phyloP scores from a whole-genome alignment of 2,888 invertebrate genomes.

The Monochamus alternatus region DNA sequence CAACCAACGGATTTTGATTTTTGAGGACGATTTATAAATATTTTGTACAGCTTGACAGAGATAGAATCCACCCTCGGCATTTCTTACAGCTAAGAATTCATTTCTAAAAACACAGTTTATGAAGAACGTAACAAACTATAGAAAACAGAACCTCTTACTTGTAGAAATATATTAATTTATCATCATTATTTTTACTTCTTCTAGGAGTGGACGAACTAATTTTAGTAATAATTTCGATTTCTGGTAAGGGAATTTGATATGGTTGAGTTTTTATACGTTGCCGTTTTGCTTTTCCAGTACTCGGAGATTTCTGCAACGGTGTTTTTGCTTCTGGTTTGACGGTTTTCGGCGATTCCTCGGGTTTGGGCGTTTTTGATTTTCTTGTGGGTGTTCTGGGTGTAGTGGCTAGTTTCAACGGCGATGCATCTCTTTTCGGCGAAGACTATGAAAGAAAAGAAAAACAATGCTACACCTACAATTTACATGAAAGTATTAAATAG shows the following conservation, averaged over 20 bases:
- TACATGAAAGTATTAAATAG: too few species aligned
- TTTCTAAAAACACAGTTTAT: constrained; percentile 75
- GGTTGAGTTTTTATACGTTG: constrained; percentile 81
- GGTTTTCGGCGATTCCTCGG: constrained; percentile 67
- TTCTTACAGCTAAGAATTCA: constrained; percentile 92
- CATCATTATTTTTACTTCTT: constrained; percentile 77
- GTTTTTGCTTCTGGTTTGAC: constrained; percentile 61
- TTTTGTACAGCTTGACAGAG: constrained; percentile 94
- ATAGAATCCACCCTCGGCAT: constrained; percentile 90
- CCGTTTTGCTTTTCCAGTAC: constrained; percentile 70
- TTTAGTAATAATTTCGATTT: constrained; percentile 84
- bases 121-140: constrained; percentile 19
- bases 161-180: constrained; percentile 89
- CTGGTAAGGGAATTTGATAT: constrained; percentile 88
- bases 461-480: too few species aligned
- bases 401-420: constrained; percentile 74
- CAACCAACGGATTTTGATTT: constrained; percentile 92
- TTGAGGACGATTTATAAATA: constrained; percentile 87
- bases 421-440: constrained; percentile 62
- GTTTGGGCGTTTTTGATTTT: constrained; percentile 72
- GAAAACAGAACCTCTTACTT: constrained; percentile 75
- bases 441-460: constrained; percentile 16
- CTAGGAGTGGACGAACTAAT: constrained; percentile 77
- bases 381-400: constrained; percentile 74
- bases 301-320: constrained; percentile 66